phyloP scores from a whole-genome alignment of 2,797 vertebrate species.

The Alauda arvensis region DNA sequence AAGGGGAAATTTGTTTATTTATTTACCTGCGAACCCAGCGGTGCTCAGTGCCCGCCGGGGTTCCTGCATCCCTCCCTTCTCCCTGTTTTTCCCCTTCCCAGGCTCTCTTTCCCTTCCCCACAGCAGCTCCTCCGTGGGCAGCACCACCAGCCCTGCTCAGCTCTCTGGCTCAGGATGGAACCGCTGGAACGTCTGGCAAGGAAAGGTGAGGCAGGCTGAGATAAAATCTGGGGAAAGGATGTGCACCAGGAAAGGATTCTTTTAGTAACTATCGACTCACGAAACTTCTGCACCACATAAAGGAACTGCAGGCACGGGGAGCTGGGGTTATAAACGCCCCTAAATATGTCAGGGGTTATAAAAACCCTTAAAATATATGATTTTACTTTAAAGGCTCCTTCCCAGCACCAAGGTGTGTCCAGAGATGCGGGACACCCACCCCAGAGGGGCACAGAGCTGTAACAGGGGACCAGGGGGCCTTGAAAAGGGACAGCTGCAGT shows the following conservation, averaged over 20 bases:
- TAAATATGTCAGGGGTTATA: too few species aligned
- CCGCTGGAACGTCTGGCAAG: neutral
- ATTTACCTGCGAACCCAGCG: neutral
- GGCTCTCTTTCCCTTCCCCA: too few species aligned
- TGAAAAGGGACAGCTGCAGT: accelerated
- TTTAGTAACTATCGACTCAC: too few species aligned
- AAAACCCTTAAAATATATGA: accelerated
- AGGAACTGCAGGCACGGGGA: neutral
- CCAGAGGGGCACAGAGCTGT: neutral
- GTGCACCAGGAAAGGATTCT: accelerated
- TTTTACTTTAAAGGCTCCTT: neutral
- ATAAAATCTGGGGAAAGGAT: accelerated
- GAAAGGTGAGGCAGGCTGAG: accelerated
- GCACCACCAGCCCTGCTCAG: accelerated
- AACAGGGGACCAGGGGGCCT: accelerated
- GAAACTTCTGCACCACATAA: neutral
- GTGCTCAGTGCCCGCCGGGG: neutral
- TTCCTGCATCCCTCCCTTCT: neutral
- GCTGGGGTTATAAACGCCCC: accelerated
- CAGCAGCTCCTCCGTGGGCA: accelerated
- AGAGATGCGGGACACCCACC: too few species aligned
- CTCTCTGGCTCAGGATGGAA: neutral
- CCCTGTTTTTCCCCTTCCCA: accelerated
- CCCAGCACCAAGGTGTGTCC: neutral
- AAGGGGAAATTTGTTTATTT: accelerated